Base-by-base conservation (phyloP, 30 jellyfish, hydroid and myxozoan species). In the Aurelia coerulea region DNA sequence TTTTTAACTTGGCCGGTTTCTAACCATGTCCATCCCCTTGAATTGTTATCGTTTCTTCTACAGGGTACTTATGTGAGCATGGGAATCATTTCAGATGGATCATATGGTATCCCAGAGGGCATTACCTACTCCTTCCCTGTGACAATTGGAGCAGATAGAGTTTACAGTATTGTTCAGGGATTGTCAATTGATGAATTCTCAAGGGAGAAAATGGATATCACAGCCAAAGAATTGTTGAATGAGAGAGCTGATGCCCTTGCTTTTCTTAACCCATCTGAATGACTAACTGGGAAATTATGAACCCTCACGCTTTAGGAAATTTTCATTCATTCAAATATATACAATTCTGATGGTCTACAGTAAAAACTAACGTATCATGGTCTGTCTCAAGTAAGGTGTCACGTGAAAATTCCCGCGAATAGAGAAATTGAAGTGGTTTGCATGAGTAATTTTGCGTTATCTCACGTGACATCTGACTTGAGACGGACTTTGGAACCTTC, bases 71-170 rank as follows among this genome's bases (percentile, higher is more conserved):
- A 71, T 49, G 88, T 85, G 77, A 86, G 98, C 94, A 96, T 96
- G 99, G 99, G 98, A 16, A 95, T 96, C 18, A 78, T 86, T 53
- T 86, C 98, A 15, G 98, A 96, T 83, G 99, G 99, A 62, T 81
- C 98, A 29, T 96, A 96, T 79, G 98, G 96, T 54, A 80, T 96
- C 73, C 97, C 99, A 32, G 94, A 91, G 53, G 99, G 97, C 54
- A 83, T 96, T 73, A 88, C 81, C 18, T 96, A 90, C 59, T 88
- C 98, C 83, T 91, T 91, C 93, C 99, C 99, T 1, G 91, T 91
- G 41, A 84, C 90, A 32, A 87, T 92, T 75, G 95, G 89, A 32
- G 94, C 88, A 8, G 92, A 87, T 46, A 68, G 94, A 62, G 72
- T 66, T 11, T 90, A 78, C 92, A 81, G 81, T 75, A 96, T 96